These are phyloP conservation scores for Falco novaeseelandiae DNA, from an alignment of 2,797 vertebrate genomes.

Conservation along the genomic window DNA sequence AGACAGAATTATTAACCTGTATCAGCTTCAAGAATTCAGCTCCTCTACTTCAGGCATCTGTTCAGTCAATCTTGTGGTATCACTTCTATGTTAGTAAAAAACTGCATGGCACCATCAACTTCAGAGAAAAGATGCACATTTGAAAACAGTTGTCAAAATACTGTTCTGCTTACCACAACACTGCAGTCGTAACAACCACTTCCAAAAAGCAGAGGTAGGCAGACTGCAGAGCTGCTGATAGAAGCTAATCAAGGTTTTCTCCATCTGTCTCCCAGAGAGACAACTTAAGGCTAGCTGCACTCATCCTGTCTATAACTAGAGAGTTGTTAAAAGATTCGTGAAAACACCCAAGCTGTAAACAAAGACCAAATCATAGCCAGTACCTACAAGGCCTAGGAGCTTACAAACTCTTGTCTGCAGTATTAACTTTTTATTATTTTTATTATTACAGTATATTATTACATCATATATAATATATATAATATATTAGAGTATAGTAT, in stretches of 20 bases:
- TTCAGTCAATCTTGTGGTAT: accelerated
- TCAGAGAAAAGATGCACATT: neutral
- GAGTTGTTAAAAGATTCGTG: neutral
- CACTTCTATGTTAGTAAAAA: neutral
- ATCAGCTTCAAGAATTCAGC: neutral
- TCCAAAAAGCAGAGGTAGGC: neutral
- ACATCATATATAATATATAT: no score
- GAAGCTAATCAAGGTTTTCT: neutral
- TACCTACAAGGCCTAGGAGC: neutral
- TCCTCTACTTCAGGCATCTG: neutral
- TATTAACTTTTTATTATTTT: no score
- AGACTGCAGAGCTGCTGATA: neutral
- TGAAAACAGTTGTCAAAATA: neutral
- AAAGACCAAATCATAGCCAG: neutral
- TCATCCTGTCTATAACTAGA: neutral
- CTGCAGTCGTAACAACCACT: neutral
- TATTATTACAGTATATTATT: no score
- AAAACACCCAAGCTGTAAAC: neutral
- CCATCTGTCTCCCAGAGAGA: neutral
- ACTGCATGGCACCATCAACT: neutral
- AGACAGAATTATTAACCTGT: neutral
- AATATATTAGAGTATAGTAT: no score
- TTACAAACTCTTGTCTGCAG: no score
- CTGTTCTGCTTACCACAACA: neutral
- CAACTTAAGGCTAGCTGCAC: neutral